Percentiles rank a stretch among this genome's conserved stretches.
These are phyloP conservation scores for Eilema griseolum DNA, from an alignment of 2,888 invertebrate species.

Conservation along the genomic window DNA sequence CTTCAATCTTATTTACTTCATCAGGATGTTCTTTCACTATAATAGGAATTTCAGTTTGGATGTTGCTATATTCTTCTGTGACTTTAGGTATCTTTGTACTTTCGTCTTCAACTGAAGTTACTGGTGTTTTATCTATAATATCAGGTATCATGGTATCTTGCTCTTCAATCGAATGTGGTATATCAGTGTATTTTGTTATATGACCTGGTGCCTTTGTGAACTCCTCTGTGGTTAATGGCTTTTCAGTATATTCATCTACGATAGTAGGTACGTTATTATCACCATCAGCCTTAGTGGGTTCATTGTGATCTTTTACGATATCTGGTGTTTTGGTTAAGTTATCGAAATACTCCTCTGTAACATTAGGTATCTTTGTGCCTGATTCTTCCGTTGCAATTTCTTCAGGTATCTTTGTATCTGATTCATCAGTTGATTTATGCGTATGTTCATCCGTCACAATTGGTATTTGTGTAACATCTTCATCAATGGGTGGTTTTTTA, in stretches of 20 bases:
- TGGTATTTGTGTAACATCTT: slow-evolving; percentile 4
- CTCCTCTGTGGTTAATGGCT: background rate
- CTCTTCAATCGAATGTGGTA: background rate
- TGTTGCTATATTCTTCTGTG: slow-evolving; percentile 12
- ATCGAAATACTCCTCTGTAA: slow-evolving; percentile 3
- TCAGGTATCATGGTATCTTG: slow-evolving; percentile 19
- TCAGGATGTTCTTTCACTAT: slow-evolving; percentile 15
- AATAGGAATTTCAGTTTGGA: slow-evolving; percentile 2
- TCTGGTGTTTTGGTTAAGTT: background rate
- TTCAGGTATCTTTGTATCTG: background rate
- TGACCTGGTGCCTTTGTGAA: background rate
- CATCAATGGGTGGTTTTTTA: background rate
- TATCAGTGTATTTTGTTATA: background rate
- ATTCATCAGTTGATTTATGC: background rate
- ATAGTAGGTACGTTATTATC: background rate
- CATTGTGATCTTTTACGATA: background rate
- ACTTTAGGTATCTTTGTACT: slow-evolving; percentile 5
- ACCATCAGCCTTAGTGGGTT: background rate
- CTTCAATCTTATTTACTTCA: slow-evolving; percentile 21
- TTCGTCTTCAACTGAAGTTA: slow-evolving; percentile 10
- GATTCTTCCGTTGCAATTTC: background rate
- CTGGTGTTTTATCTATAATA: background rate
- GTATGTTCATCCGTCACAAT: slow-evolving; percentile 6
- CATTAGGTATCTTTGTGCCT: background rate
- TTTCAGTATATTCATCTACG: slow-evolving; percentile 1